These are phyloP conservation scores for Brachyhypopomus gauderio DNA, from an alignment of 2,113 vertebrate species.

Conservation along the genomic window DNA sequence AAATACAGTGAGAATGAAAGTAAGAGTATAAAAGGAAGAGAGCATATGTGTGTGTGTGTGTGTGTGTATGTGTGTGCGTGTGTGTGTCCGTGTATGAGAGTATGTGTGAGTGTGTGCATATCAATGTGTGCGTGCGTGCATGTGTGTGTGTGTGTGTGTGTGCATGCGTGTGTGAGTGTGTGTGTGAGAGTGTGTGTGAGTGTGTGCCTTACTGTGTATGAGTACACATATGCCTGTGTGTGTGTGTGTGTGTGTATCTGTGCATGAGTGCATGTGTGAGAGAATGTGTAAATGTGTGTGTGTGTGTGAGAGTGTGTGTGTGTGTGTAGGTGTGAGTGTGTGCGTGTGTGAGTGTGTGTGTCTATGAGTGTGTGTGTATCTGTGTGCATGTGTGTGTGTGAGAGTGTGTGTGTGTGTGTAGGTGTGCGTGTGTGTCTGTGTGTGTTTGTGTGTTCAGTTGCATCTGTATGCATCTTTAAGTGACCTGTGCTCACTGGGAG, in stretches of 20 bases:
- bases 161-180: not conserved
- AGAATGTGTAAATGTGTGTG: not conserved
- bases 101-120: not conserved
- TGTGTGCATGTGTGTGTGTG: not conserved
- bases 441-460: not conserved
- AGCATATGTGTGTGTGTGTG: not conserved
- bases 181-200: not conserved
- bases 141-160: not conserved
- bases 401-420: not conserved
- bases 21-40: not conserved
- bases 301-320: not conserved
- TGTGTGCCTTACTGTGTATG: not conserved
- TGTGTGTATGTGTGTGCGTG: not conserved
- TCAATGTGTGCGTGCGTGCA: not conserved
- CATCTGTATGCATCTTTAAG: not conserved
- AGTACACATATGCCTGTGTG: not conserved
- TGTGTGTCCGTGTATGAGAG: not conserved
- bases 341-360: not conserved
- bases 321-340: not conserved
- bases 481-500: conserved; percentile 44
- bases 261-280: not conserved
- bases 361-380: not conserved
- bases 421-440: not conserved
- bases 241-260: not conserved
- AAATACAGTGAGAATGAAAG: not conserved